These are phyloP conservation scores for Cliona cf. orientalis DNA, from an alignment of 37 sponge, comb jelly and placozoan species.

Conservation along the genomic window DNA sequence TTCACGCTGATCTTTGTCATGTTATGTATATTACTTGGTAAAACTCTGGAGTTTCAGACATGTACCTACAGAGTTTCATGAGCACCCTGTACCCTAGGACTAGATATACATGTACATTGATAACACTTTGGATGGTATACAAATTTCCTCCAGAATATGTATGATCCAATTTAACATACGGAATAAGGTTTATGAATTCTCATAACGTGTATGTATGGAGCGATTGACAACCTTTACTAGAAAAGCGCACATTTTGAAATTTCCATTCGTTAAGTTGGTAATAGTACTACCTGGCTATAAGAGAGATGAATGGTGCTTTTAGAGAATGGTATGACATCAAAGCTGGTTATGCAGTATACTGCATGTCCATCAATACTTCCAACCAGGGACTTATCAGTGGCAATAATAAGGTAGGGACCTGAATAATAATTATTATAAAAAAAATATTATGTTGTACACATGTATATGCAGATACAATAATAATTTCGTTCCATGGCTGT, in stretches of 20 bases:
- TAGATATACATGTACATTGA: too few species aligned
- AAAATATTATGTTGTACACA: not conserved
- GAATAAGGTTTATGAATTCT: not conserved
- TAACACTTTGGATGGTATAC: too few species aligned
- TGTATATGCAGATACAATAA: slow-evolving; percentile 5
- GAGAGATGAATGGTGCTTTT: slow-evolving; percentile 69
- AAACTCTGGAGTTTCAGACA: not conserved
- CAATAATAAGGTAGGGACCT: slow-evolving; percentile 92
- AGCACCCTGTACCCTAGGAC: too few species aligned
- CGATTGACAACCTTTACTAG: not conserved
- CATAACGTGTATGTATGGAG: not conserved
- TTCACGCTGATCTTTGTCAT: not conserved
- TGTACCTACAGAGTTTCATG: too few species aligned
- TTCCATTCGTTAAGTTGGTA: not conserved
- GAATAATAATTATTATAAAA: slow-evolving; percentile 6
- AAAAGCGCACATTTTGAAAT: not conserved
- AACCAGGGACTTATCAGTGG: slow-evolving; percentile 67
- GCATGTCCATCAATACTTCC: slow-evolving; percentile 77
- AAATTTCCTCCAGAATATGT: too few species aligned
- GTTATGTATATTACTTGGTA: not conserved
- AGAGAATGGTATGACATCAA: slow-evolving; percentile 82
- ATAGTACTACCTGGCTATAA: slow-evolving; percentile 63
- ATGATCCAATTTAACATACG: not conserved
- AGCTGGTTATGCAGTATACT: slow-evolving; percentile 72
- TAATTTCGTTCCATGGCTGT: too few species aligned